Percentiles rank a stretch among this genome's conserved stretches.
phyloP scores from a whole-genome alignment of 2,797 vertebrate species.

The Anguilla pacifica region DNA sequence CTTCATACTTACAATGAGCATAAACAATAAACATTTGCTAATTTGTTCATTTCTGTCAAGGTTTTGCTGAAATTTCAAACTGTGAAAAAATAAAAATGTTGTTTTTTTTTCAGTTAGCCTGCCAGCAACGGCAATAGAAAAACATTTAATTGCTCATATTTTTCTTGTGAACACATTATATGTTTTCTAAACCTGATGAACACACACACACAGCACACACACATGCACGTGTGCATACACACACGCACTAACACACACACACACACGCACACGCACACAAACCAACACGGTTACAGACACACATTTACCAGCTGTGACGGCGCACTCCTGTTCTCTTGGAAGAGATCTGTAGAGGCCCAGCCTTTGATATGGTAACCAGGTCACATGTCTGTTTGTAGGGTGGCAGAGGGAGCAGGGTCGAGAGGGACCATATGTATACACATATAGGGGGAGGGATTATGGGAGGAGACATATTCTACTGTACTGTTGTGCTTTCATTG shows the following conservation, averaged over 20 bases:
- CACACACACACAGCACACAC: background rate
- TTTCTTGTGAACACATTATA: background rate
- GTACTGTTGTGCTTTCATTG: background rate
- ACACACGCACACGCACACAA: background rate
- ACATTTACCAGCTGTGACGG: background rate
- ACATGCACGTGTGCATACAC: conserved; percentile 8
- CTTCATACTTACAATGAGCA: too few species aligned
- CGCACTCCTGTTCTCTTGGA: background rate
- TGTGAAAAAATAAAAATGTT: too few species aligned
- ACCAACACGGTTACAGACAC: background rate
- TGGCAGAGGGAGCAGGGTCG: background rate
- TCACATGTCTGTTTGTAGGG: conserved; percentile 5
- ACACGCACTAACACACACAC: background rate
- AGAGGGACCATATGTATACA: background rate
- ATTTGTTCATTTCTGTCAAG: too few species aligned
- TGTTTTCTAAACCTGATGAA: background rate
- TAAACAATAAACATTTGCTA: too few species aligned
- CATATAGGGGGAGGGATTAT: background rate
- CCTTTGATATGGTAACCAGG: conserved; percentile 23
- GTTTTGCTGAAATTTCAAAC: too few species aligned
- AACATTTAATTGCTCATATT: too few species aligned
- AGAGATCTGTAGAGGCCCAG: background rate
- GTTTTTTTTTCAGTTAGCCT: too few species aligned
- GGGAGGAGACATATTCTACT: background rate
- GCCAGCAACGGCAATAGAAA: too few species aligned